Conservation (phyloP, 2,113 vertebrate genomes). For the Aegypius monachus region DNA sequence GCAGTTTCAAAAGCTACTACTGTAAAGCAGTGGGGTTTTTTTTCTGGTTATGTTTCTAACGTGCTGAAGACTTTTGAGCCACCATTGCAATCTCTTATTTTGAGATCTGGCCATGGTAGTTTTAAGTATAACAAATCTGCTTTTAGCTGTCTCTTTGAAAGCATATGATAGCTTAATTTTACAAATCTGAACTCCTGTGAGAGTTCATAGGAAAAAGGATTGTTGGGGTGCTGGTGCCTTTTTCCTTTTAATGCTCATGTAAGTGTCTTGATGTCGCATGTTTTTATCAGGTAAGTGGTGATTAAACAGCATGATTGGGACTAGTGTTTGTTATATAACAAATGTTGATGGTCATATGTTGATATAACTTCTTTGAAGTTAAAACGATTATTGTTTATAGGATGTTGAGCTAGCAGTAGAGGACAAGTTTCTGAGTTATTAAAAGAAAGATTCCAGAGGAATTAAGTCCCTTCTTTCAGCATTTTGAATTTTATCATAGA, state of each 20-base stretch:
- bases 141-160: background rate
- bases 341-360: background rate
- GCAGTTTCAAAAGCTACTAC: background rate
- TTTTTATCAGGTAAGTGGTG: background rate
- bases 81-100: background rate
- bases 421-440: background rate
- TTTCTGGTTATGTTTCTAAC: background rate
- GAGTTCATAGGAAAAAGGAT: background rate
- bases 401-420: background rate
- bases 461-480: background rate
- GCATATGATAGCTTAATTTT: background rate
- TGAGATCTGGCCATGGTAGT: background rate
- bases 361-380: background rate
- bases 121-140: background rate
- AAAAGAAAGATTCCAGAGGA: background rate
- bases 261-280: background rate
- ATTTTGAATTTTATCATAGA: background rate
- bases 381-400: background rate
- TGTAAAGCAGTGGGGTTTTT: background rate
- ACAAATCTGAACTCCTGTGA: background rate
- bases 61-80: background rate
- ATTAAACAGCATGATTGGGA: background rate
- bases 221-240: background rate
- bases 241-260: background rate
- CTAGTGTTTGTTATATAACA: background rate